Evolutionary conservation across 64 coral and sea anemone genomes (phyloP), one percentile per base, ranked within the genome.

Genomic region (Montipora sp.): DNA sequence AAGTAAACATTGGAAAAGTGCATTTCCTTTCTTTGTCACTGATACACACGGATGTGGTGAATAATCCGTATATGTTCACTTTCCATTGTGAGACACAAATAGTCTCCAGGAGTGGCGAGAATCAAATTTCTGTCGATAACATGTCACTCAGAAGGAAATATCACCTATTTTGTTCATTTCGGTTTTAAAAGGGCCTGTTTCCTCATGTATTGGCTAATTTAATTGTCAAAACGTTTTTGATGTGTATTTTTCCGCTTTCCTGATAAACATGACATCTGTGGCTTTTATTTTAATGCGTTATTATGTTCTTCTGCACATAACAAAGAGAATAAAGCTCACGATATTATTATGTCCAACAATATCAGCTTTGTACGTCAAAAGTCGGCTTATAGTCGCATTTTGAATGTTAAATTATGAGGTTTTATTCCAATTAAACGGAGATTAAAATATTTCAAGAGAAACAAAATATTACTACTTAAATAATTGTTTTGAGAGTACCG

Each of bases 291-390:
- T 36, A 83, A 84, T 59, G 81, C 68, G 81, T 68, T 70, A 84
- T 84, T 84, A 57, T 68, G 59, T 70, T 84, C 81, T 84, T 84
- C 9, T 47, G 81, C 16, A 11, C 11, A 67, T 18, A 43, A 82
- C 80, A 84, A 84, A 84, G 81, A 19, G 46, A 67, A 84, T 84
- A 84, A 69, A 84, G 60, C 36, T 19, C 10, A 4, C 27, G 61
- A 84, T 68, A 84, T 84, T 84, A 84, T 84, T 84, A 36, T 68
- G 66, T 84, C 61, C 36, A 68, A 65, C 81, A 84, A 84, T 84
- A 84, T 84, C 81, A 84, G 67, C 81, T 68, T 84, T 60, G 60
- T 57, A 6, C 53, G 53, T 57, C 60, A 68, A 43, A 84, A 69
- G 48, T 68, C 7, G 18, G 59, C 60, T 84, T 84, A 67, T 10